phyloP scores from a whole-genome alignment of 2,797 vertebrate genomes.

The Anabacerthia variegaticeps region DNA sequence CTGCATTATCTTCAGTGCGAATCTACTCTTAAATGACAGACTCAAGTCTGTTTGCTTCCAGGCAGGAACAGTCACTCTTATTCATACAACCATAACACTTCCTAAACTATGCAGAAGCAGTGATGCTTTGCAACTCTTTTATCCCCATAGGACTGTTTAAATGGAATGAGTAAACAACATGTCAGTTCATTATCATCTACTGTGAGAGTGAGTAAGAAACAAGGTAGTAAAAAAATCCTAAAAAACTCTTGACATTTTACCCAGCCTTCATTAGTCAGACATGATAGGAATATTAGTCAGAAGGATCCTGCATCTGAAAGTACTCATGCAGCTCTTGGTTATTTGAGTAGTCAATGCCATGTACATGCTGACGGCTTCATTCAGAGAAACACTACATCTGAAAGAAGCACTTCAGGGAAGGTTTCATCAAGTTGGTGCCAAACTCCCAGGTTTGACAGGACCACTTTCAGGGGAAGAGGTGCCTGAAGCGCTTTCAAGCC shows the following conservation, averaged over 20 bases:
- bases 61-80: neutral
- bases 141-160: neutral
- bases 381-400: neutral
- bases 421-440: neutral
- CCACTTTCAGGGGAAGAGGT: neutral
- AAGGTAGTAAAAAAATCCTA: neutral
- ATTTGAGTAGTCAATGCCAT: rapidly evolving
- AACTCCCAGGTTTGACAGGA: neutral
- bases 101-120: neutral
- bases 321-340: neutral
- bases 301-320: neutral
- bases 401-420: neutral
- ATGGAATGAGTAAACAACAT: neutral
- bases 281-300: conserved; percentile 8
- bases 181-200: neutral
- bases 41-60: neutral
- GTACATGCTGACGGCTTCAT: neutral
- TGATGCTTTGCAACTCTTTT: neutral
- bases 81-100: neutral
- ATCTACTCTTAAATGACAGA: neutral
- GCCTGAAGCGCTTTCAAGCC: neutral
- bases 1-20: neutral
- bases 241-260: conserved; percentile 25
- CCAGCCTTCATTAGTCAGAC: neutral
- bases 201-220: neutral